phyloP scores from a whole-genome alignment of 2,888 invertebrate genomes.

The Leucoma salicis region DNA sequence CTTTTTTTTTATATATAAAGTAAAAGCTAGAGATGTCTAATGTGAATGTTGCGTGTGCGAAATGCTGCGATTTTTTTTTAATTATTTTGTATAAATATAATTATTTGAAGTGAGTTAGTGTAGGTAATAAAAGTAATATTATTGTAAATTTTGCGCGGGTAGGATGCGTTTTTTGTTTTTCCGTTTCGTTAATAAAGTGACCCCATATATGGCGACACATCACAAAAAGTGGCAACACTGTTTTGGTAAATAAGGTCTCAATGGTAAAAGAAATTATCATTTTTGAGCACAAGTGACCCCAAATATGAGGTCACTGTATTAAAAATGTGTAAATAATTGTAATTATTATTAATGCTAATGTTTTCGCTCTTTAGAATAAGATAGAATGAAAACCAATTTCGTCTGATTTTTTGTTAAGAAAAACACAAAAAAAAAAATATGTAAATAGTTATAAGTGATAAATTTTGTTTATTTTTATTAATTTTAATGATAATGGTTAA shows the following conservation, averaged over 20 bases:
- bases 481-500: neutral
- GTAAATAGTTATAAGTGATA: slow-evolving; percentile 10
- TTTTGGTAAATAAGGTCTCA: neutral
- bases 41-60: slow-evolving; percentile 10
- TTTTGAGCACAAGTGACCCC: neutral
- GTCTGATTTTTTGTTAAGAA: slow-evolving; percentile 1
- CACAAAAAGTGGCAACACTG: too few species aligned
- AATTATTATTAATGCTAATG: slow-evolving; percentile 8
- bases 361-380: slow-evolving; percentile 8
- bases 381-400: slow-evolving; percentile 7
- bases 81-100: slow-evolving; percentile 32
- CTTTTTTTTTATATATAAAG: slow-evolving; percentile 19
- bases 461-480: slow-evolving; percentile 7
- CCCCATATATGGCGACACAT: neutral
- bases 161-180: slow-evolving; percentile 25
- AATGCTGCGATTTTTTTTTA: slow-evolving; percentile 7
- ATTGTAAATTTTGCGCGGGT: slow-evolving; percentile 26
- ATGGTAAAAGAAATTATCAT: neutral
- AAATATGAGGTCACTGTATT: slow-evolving; percentile 1
- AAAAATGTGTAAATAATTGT: slow-evolving; percentile 11
- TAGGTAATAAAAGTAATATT: slow-evolving; percentile 23
- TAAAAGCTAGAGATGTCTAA: slow-evolving; percentile 33
- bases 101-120: slow-evolving; percentile 25
- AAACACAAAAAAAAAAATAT: slow-evolving; percentile 6
- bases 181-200: neutral